Evolutionary conservation across 2,113 vertebrate species (phyloP).

Genomic region (Sus scrofa): T2T-Sscrofa CM000812.6:1203001-1203500

Average conservation of each 20-base stretch:
- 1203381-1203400: background rate
- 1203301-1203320: too few relatives aligned
- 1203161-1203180: background rate
- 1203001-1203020: fast-evolving
- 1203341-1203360: too few relatives aligned
- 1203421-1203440: too few relatives aligned
- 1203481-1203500: background rate
- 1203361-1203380: too few relatives aligned
- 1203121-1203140: background rate
- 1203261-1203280: fast-evolving
- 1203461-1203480: background rate
- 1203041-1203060: fast-evolving
- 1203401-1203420: background rate
- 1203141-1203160: background rate
- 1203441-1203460: too few relatives aligned
- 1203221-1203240: background rate
- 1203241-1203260: background rate
- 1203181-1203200: background rate
- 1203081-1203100: too few relatives aligned
- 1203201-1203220: fast-evolving
- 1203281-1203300: background rate
- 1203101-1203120: fast-evolving
- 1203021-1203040: too few relatives aligned
- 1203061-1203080: fast-evolving
- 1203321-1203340: too few relatives aligned